Evolutionary conservation across 2,797 vertebrate genomes (phyloP).

Genomic region (Artibeus jamaicensis): DNA sequence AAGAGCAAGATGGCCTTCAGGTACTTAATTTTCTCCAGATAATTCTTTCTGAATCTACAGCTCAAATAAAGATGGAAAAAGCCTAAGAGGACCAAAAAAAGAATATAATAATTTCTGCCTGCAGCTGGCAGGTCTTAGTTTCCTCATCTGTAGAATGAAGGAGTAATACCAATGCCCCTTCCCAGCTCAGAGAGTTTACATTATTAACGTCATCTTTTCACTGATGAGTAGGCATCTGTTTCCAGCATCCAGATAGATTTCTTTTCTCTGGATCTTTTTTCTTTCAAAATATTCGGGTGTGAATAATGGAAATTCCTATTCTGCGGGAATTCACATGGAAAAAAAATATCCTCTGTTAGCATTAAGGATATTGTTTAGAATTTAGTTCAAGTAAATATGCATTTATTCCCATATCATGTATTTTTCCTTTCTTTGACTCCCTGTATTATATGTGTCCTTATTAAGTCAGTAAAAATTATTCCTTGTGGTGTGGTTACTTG

Average conservation of each 20-base stretch:
- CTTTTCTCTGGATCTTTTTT: neutral
- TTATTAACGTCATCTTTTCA: neutral
- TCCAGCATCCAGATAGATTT: neutral
- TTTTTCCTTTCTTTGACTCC: neutral
- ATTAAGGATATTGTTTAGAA: neutral
- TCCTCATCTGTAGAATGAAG: conserved; percentile 24
- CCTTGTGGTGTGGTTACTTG: neutral
- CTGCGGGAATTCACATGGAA: neutral
- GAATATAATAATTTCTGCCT: neutral
- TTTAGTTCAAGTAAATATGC: neutral
- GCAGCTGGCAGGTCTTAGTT: neutral
- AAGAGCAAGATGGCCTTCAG: neutral
- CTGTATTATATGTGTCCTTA: neutral
- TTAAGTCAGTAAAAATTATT: neutral
- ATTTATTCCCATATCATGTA: neutral
- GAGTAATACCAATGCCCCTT: neutral
- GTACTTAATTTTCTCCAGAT: conserved; percentile 73
- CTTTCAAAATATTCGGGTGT: neutral
- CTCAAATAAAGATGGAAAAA: neutral
- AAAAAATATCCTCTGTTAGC: neutral
- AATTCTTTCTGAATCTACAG: conserved; percentile 43
- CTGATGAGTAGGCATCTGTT: neutral
- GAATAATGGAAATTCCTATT: neutral
- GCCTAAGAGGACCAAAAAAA: neutral
- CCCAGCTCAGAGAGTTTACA: neutral